A percentile compares a stretch with the other conserved stretches of the same genome.
phyloP scores from a whole-genome alignment of 2,888 invertebrate species.

The Periphyllus acericola region DNA sequence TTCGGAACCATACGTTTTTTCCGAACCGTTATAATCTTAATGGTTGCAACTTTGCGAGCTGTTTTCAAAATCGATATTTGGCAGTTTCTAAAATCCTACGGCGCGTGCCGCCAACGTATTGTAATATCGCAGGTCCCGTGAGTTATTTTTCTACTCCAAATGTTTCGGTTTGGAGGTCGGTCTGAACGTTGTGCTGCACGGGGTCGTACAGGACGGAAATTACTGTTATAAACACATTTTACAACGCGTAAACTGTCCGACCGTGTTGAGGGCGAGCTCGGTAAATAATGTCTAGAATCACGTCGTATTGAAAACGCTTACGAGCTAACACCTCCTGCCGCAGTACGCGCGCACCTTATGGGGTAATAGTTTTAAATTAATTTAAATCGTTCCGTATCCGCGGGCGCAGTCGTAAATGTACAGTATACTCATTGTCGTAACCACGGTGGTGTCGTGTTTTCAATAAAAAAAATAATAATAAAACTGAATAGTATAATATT shows the following conservation, averaged over 20 bases:
- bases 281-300: slow-evolving; percentile 38
- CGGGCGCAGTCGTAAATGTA: slow-evolving; percentile 14
- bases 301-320: slow-evolving; percentile 20
- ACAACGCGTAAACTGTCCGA: background rate
- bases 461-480: slow-evolving; percentile 33
- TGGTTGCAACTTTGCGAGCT: no score
- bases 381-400: slow-evolving; percentile 37
- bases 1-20: no score
- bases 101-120: no score
- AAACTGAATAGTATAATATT: background rate
- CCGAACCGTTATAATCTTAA: no score
- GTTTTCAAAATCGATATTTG: no score
- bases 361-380: slow-evolving; percentile 56
- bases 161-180: background rate
- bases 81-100: no score
- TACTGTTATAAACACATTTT: background rate
- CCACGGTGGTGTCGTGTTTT: slow-evolving; percentile 35
- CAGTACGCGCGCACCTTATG: slow-evolving; percentile 18
- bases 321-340: slow-evolving; percentile 16
- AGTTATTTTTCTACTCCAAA: background rate
- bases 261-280: background rate
- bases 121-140: background rate
- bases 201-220: background rate
- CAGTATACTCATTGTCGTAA: background rate
- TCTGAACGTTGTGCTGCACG: background rate